Conservation (phyloP, 2,888 invertebrate genomes). For the Trissonchulus latispiculum region DNA sequence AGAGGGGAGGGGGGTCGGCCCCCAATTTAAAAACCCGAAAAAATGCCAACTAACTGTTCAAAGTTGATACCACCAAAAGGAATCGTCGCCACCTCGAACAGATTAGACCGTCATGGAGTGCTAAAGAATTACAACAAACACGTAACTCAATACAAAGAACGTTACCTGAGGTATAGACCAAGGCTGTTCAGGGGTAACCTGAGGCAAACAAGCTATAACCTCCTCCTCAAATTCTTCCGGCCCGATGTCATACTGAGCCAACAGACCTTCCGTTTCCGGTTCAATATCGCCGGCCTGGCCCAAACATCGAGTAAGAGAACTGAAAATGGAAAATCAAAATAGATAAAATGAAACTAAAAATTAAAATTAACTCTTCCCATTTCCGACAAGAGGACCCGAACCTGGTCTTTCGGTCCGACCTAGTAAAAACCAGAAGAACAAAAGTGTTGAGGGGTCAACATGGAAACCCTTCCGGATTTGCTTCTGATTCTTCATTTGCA, state of each 20-base stretch:
- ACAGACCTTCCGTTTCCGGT: conserved; percentile 66
- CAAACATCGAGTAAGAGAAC: conserved; percentile 57
- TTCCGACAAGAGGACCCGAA: too few relatives aligned
- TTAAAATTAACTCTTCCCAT: too few relatives aligned
- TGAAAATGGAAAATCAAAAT: too few relatives aligned
- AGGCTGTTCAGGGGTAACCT: conserved; percentile 25
- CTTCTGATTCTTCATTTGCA: too few relatives aligned
- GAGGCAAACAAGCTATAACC: conserved; percentile 54
- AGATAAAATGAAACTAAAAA: too few relatives aligned
- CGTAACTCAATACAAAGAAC: too few relatives aligned
- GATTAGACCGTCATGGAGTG: not conserved
- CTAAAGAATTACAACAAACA: not conserved
- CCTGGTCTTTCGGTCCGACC: too few relatives aligned
- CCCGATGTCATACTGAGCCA: conserved; percentile 67
- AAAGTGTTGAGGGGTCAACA: too few relatives aligned
- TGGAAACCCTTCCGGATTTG: too few relatives aligned
- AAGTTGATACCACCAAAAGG: not conserved
- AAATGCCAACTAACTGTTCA: not conserved
- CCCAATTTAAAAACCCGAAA: conserved; percentile 22
- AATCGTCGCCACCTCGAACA: not conserved
- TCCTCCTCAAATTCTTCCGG: conserved; percentile 60
- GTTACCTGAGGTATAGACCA: conserved; percentile 40
- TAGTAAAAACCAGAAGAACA: too few relatives aligned
- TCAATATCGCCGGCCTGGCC: conserved; percentile 66
- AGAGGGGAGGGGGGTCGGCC: too few relatives aligned